Base-by-base conservation (phyloP, 2,888 invertebrate species). In the Platycheirus rosarum region DNA sequence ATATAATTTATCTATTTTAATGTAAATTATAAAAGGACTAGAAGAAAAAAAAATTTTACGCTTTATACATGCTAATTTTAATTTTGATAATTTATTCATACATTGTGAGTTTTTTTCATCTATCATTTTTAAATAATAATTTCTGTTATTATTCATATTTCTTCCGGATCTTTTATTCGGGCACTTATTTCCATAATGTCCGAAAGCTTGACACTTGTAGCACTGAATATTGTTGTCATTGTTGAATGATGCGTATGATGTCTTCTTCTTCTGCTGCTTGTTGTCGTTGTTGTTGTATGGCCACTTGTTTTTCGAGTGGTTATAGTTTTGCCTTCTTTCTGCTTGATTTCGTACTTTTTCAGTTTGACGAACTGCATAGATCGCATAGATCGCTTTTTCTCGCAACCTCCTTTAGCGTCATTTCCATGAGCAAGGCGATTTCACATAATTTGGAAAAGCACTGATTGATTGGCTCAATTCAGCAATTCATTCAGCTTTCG, bases 251-350 rank as follows among this genome's bases (percentile, higher is more conserved):
- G 48, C n/a, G n/a, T 1, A n/a, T 20, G n/a, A 20, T 26, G 26
- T 1, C 26, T 11, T 51, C 51, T 16, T 32, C 29, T 51, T 51
- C 32, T 51, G 29, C 14, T 29, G 32, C 29, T 13, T 51, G 11
- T 16, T 51, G 16, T 51, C 16, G 51, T 51, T 29, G 29, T 14
- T 26, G 9, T 51, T 2, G 29, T 7, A 14, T 14, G 1, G 2
- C 9, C 49, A 20, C 14, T 29, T 49, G 1, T 32, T 13, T 4
- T 32, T 51, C 16, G 2, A 13, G 29, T 32, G 16, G n/a, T n/a
- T n/a, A n/a, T n/a, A n/a, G n/a, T n/a, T n/a, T 51, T 51, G 51
- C 16, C 32, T 51, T 6, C 16, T 51, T 51, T 51, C 51, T 32
- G n/a, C n/a, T n/a, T 29, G 11, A 51, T 11, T 16, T 9, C 29